Percentiles rank a stretch among this genome's conserved stretches.
These are phyloP conservation scores for Macrophya annulata DNA, from an alignment of 2,888 invertebrate genomes.

Conservation along the genomic window DNA sequence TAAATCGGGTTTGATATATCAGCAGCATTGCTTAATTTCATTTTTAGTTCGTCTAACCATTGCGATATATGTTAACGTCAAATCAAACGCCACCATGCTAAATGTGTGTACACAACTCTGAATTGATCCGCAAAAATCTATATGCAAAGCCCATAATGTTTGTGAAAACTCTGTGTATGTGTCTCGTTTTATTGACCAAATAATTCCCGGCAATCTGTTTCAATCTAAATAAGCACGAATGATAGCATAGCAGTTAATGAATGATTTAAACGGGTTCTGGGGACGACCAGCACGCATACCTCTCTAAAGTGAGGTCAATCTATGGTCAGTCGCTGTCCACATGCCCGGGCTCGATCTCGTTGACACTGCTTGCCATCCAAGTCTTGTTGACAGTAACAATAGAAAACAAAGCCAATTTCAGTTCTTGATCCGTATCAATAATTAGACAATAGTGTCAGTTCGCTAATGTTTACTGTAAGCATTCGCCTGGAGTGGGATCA, in stretches of 20 bases:
- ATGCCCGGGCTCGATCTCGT: conserved; percentile 65
- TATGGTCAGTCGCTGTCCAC: conserved; percentile 67
- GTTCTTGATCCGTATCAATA: conserved; percentile 34
- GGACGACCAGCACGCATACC: conserved; percentile 65
- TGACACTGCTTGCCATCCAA: conserved; percentile 57
- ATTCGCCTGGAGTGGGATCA: conserved; percentile 3
- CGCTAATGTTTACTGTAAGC: conserved; percentile 7
- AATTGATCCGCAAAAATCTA: conserved; percentile 12
- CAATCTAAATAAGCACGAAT: conserved; percentile 68
- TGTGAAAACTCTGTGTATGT: conserved; percentile 38
- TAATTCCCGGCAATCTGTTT: conserved; percentile 65
- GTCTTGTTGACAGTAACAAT: conserved; percentile 63
- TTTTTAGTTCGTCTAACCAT: conserved; percentile 19
- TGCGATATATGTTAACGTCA: neutral
- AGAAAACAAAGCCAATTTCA: conserved; percentile 57
- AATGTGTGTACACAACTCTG: conserved; percentile 1
- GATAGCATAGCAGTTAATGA: conserved; percentile 65
- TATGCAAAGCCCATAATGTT: conserved; percentile 20
- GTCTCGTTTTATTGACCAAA: conserved; percentile 37
- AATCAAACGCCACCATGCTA: neutral
- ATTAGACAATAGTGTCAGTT: neutral
- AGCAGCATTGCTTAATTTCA: neutral
- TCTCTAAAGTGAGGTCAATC: conserved; percentile 72
- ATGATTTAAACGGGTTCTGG: conserved; percentile 55
- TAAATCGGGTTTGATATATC: neutral